Conservation (phyloP, 2,888 invertebrate genomes). For the Neoitamus cyanurus region DNA sequence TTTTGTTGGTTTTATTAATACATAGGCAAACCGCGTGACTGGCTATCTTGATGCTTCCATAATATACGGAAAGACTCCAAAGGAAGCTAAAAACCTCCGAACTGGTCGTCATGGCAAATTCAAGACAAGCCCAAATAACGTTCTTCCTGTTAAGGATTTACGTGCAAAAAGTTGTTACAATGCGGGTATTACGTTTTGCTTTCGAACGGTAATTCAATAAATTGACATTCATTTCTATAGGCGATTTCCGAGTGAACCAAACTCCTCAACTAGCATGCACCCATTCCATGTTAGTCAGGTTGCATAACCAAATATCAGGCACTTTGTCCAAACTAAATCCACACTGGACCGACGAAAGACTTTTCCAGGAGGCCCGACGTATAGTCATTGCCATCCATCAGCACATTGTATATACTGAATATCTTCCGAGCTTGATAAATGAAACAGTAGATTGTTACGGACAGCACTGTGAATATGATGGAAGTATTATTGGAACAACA, state of each 20-base stretch:
- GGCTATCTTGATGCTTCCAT: slow-evolving; percentile 66
- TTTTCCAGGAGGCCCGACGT: slow-evolving; percentile 70
- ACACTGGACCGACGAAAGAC: slow-evolving; percentile 70
- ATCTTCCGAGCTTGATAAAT: slow-evolving; percentile 68
- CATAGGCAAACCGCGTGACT: slow-evolving; percentile 52
- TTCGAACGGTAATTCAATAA: neutral
- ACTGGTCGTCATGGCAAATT: slow-evolving; percentile 67
- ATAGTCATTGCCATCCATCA: slow-evolving; percentile 71
- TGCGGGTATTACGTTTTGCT: slow-evolving; percentile 61
- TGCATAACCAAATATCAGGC: slow-evolving; percentile 71
- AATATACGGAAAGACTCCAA: slow-evolving; percentile 54
- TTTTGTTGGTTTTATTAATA: neutral
- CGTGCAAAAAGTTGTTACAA: slow-evolving; percentile 66
- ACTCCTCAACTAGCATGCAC: slow-evolving; percentile 69
- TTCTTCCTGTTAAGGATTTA: slow-evolving; percentile 57
- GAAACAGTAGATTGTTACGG: neutral
- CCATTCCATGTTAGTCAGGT: slow-evolving; percentile 69
- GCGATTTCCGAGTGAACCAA: slow-evolving; percentile 70
- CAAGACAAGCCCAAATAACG: slow-evolving; percentile 64
- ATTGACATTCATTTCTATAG: slow-evolving; percentile 58
- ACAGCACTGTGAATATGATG: slow-evolving; percentile 55
- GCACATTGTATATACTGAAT: slow-evolving; percentile 72
- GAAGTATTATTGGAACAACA: slow-evolving; percentile 66
- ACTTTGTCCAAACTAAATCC: slow-evolving; percentile 69
- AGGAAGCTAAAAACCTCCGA: slow-evolving; percentile 61